Evolutionary conservation across 2,888 invertebrate genomes (phyloP).

Genomic region (Ommatoiulus sabulosus): DNA sequence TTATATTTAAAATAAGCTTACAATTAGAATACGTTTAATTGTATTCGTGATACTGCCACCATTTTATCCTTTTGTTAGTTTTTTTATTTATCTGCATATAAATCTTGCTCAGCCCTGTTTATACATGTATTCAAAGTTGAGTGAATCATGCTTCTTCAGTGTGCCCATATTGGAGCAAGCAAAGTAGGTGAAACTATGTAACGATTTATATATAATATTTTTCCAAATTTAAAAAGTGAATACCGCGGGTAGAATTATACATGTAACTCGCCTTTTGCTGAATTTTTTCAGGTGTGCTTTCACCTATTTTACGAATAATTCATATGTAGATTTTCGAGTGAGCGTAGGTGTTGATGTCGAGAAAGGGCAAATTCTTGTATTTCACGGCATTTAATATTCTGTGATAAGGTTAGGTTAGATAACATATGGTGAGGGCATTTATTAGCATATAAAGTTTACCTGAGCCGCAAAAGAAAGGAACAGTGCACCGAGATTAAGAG

Average conservation of each 20-base stretch:
- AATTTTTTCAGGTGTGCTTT: background rate
- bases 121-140: background rate
- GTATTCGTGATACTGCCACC: too few relatives aligned
- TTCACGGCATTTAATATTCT: background rate
- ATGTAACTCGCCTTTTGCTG: constrained; percentile 22
- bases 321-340: background rate
- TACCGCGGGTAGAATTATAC: background rate
- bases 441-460: constrained; percentile 3
- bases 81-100: too few relatives aligned
- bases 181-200: background rate
- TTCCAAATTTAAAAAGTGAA: background rate
- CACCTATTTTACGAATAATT: background rate
- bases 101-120: background rate
- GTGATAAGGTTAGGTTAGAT: background rate
- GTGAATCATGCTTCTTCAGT: background rate
- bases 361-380: background rate
- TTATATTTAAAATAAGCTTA: too few relatives aligned
- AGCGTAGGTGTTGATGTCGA: background rate
- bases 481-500: background rate
- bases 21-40: too few relatives aligned
- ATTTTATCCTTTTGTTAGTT: too few relatives aligned
- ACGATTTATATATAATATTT: background rate
- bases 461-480: background rate
- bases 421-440: background rate
- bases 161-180: background rate